phyloP scores from a whole-genome alignment of 2,797 vertebrate species.

The Oryzias sinensis region DNA sequence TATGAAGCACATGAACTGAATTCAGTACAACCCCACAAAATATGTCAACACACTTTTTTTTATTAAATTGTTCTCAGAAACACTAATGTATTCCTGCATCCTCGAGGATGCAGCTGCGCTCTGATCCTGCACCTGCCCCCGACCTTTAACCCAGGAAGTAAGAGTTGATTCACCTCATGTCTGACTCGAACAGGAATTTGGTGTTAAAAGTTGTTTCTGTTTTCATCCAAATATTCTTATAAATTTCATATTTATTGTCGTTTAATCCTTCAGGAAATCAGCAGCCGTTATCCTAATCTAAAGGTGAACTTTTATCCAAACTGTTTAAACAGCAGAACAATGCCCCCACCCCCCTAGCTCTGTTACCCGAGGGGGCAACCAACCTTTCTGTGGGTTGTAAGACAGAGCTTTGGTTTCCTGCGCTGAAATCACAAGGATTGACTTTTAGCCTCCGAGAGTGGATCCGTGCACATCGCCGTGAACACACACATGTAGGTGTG shows the following conservation, averaged over 20 bases:
- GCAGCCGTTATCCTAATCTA: not conserved
- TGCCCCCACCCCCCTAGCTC: slow-evolving; percentile 18
- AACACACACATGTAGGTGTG: slow-evolving; percentile 30
- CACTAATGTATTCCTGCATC: slow-evolving; percentile 22
- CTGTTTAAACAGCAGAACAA: slow-evolving; percentile 49
- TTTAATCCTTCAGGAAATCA: not conserved
- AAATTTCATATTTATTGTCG: not conserved
- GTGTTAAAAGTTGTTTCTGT: not conserved
- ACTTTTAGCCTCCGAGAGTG: slow-evolving; percentile 18
- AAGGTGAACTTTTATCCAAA: slow-evolving; percentile 51
- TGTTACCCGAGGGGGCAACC: slow-evolving; percentile 18
- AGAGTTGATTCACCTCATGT: slow-evolving; percentile 39
- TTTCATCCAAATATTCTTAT: not conserved
- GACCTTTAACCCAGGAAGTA: slow-evolving; percentile 57
- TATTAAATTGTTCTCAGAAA: slow-evolving; percentile 11
- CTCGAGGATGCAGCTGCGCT: slow-evolving; percentile 67
- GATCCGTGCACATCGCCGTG: slow-evolving; percentile 1
- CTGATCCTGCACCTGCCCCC: slow-evolving; percentile 61
- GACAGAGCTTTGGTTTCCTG: slow-evolving; percentile 49
- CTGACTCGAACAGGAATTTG: slow-evolving; percentile 40
- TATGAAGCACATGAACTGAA: slow-evolving; percentile 3
- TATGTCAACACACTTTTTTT: too few species aligned
- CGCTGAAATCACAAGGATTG: slow-evolving; percentile 32
- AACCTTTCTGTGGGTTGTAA: slow-evolving; percentile 28
- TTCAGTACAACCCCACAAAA: slow-evolving; percentile 17